Base-by-base conservation (phyloP, 2,797 vertebrate genomes). In the Lagorchestes hirsutus region DNA sequence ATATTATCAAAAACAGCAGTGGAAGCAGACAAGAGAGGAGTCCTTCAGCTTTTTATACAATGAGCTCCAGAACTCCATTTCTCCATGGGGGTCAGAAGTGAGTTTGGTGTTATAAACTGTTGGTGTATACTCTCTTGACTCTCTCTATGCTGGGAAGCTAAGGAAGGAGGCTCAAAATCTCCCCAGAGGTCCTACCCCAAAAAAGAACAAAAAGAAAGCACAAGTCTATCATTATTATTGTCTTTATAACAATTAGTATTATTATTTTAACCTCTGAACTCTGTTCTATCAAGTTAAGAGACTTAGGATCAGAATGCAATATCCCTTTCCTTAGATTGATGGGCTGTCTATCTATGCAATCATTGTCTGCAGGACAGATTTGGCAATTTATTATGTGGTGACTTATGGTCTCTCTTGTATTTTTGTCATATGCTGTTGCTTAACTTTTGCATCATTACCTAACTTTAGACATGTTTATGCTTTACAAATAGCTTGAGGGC, bases 301-400 rank as follows among this genome's bases (percentile, higher is more conserved):
- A 50, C 10, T 46, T 3, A 87, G 74, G 22, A 87, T 24, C 74
- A 82, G 18, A 82, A 82, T 82, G 24, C 8, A 46, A 87, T 87
- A 27, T 87, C 24, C 40, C 40, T 50, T 50, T 87, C 74, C 22
- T 40, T 27, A 87, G 22, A 87, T 87, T 50, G 28, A 87, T 50
- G 40, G 74, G 24, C 40, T 9, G 22, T 46, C 74, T 87, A 50
- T 27, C 74, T 40, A 46, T 87, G 74, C 40, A 87, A 87, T 87
- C 74, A 87, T 50, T 50, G 40, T 82, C 40, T 82, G 22, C 11
- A 87, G 24, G 24, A 50, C 22, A 87, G 74, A 87, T 90, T 12
- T 28, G 54, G 54, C 55, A 96, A 97, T 94, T 96, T 94, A 82
- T 93, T 8, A 56, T 95, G 55, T 24, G 94, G 95, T 90, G 93